Base-by-base conservation (phyloP, 2,888 invertebrate genomes). In the Acleris sparsana region DNA sequence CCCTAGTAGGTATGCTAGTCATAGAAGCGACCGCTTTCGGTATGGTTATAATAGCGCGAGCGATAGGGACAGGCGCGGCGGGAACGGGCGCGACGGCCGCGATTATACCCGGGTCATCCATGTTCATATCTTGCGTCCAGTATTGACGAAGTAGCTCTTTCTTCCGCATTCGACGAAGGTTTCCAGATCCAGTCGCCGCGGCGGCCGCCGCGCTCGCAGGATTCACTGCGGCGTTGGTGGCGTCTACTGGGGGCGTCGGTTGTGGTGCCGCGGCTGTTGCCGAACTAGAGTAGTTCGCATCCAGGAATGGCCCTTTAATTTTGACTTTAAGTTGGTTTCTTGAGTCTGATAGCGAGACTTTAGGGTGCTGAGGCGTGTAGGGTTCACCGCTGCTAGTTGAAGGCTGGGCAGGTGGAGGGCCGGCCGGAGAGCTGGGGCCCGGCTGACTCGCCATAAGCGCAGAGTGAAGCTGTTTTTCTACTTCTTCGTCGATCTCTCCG, bases 21-120 rank as follows among this genome's bases (percentile, higher is more conserved):
- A 97, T 97, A 11, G 97, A 97, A 22, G 97, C 97, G 9, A 97
- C 96, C 3, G 97, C 97, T 85, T 97, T 97, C 0, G 97, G 97
- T 77, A 97, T 97, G 6, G 96, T 96, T 63, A 96, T 96, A 39
- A 95, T 95, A 5, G 95, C 95, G 57, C 97, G 94, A 69, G 93
- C 94, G 7, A 95, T 84, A 0, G 94, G 94, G 59, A 93, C 93
- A 9, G 94, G 94, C 46, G 92, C 93, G 1, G 94, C 94, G 0
- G 94, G 93, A 56, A 94, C 89, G 17, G 79, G 75, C 13, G 94
- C 93, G 39, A 91, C 76, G 2, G 92, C 86, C 18, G 93, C 90
- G 18, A 94, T 82, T 56, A 92, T 93, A 3, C 94, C 90, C 5
- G 95, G 95, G 73, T 97, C 97, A 75, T 96, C 96, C 94, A 96